phyloP scores from a whole-genome alignment of 2,888 invertebrate species.

The Eretmocerus hayati region DNA sequence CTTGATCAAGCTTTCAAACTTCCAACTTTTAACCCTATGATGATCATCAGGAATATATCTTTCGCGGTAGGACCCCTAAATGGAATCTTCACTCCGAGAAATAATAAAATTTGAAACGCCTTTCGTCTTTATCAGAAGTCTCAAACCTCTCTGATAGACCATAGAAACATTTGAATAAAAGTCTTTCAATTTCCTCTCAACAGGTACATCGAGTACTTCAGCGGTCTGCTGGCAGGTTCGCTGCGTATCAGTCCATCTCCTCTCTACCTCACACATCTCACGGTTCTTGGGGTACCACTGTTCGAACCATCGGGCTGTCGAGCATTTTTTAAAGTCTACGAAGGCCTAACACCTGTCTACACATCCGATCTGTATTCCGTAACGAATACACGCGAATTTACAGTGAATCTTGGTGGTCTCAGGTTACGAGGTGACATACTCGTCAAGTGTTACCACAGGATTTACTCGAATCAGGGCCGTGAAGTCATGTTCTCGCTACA shows the following conservation, averaged over 20 bases:
- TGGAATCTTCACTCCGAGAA: no score
- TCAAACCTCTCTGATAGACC: no score
- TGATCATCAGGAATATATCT: no score
- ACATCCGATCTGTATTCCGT: conserved; percentile 59
- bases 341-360: conserved; percentile 82
- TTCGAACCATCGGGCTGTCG: conserved; percentile 60
- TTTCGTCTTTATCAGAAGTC: no score
- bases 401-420: conserved; percentile 63
- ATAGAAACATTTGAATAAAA: no score
- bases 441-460: conserved; percentile 80
- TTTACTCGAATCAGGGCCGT: conserved; percentile 43
- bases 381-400: conserved; percentile 59
- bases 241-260: conserved; percentile 84
- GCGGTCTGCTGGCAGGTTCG: conserved; percentile 80
- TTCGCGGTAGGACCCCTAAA: no score
- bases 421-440: conserved; percentile 80
- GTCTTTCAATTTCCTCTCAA: no score
- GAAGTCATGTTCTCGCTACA: conserved; percentile 45
- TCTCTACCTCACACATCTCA: conserved; percentile 77
- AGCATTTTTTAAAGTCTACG: conserved; percentile 81
- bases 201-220: conserved; percentile 90
- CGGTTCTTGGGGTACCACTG: conserved; percentile 76
- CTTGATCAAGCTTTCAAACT: no score
- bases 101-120: no score
- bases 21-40: no score